Conservation (phyloP, 2,113 vertebrate species). For the Hypomesus transpacificus region DNA sequence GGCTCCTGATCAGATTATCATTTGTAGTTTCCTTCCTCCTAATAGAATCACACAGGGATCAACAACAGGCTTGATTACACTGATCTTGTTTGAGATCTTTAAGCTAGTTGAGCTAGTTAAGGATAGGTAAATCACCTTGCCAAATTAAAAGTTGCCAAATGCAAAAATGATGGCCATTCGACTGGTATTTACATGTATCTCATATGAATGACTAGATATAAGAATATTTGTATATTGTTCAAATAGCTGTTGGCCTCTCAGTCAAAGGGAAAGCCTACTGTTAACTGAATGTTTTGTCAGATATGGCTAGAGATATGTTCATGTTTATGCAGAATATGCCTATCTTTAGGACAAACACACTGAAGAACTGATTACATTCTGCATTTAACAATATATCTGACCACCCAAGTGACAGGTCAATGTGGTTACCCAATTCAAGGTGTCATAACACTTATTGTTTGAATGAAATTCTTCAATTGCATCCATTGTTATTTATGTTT, state of each 20-base stretch:
- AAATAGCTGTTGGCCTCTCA: no score
- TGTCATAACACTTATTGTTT: background rate
- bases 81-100: slow-evolving; percentile 19
- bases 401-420: background rate
- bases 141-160: no score
- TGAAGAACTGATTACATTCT: background rate
- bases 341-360: no score
- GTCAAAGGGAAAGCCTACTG: no score
- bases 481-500: background rate
- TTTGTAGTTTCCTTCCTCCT: background rate
- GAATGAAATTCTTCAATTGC: background rate
- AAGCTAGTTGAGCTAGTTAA: no score
- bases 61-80: slow-evolving; percentile 19
- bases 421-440: background rate
- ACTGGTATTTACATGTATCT: no score
- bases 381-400: background rate
- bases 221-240: no score
- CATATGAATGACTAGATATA: no score
- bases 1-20: no score
- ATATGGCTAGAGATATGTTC: background rate
- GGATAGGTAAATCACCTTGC: no score
- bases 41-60: slow-evolving; percentile 1
- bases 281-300: no score
- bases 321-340: background rate
- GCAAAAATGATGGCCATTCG: no score